phyloP scores from a whole-genome alignment of 2,888 invertebrate genomes.

The Amiota mariae region DNA sequence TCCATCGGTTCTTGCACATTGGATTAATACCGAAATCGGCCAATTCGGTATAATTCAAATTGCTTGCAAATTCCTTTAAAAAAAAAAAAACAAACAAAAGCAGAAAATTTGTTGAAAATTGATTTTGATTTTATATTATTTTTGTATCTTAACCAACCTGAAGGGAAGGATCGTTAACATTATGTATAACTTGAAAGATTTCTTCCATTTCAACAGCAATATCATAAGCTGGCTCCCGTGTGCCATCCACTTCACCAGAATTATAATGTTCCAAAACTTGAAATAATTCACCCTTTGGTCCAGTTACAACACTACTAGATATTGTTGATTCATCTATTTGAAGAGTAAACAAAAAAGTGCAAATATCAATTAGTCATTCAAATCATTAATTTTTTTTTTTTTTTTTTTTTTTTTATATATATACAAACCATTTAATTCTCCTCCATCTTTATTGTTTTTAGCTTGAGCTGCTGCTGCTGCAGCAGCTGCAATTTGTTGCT shows the following conservation, averaged over 20 bases:
- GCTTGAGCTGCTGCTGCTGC: conserved; percentile 63
- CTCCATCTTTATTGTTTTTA: conserved; percentile 44
- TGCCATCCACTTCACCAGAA: conserved; percentile 64
- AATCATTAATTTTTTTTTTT: not conserved
- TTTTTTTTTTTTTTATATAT: not conserved
- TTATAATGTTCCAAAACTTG: conserved; percentile 68
- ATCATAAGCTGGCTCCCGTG: conserved; percentile 68
- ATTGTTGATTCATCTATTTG: conserved; percentile 45
- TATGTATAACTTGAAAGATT: conserved; percentile 72
- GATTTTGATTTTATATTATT: too few species aligned
- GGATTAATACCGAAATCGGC: conserved; percentile 73
- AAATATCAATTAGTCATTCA: not conserved
- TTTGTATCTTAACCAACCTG: conserved; percentile 55
- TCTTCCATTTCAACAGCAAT: conserved; percentile 73
- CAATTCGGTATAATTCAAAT: conserved; percentile 72
- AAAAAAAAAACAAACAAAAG: not conserved
- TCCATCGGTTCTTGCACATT: conserved; percentile 73
- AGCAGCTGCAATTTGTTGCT: conserved; percentile 58
- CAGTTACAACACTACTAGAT: conserved; percentile 19
- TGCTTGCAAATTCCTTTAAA: conserved; percentile 71
- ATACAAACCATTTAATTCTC: conserved; percentile 27
- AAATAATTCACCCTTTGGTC: conserved; percentile 65
- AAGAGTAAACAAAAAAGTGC: not conserved
- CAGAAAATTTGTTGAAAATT: too few species aligned
- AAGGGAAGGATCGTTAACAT: conserved; percentile 66